A percentile compares a stretch with the other conserved stretches of the same genome.
Conservation (phyloP, 1,140 invertebrate species). For the Chironomus tepperi region DNA sequence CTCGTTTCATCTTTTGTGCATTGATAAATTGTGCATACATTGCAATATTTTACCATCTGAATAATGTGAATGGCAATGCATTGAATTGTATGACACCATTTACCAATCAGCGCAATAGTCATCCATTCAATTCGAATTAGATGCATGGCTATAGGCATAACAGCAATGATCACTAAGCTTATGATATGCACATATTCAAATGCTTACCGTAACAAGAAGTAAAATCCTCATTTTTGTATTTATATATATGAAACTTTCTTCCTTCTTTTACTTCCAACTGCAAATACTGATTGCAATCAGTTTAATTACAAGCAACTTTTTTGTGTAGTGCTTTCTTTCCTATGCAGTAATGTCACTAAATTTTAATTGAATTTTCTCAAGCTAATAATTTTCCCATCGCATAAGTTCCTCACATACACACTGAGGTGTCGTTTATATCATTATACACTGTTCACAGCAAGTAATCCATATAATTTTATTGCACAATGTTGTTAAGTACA, state of each 20-base stretch:
- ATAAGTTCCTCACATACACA: background rate
- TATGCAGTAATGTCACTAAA: background rate
- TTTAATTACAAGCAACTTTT: background rate
- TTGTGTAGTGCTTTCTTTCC: background rate
- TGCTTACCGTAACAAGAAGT: background rate
- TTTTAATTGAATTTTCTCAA: background rate
- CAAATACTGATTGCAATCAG: background rate
- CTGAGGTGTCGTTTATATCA: background rate
- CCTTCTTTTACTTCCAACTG: constrained; percentile 7
- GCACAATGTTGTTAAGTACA: no score
- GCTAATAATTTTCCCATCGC: background rate
- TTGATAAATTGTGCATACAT: background rate
- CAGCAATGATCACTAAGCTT: no score
- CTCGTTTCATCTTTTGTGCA: background rate
- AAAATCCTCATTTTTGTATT: constrained; percentile 7
- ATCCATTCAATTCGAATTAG: no score
- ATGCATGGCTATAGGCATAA: no score
- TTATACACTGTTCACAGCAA: no score
- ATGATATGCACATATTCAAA: background rate
- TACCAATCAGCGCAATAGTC: no score
- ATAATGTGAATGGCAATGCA: background rate
- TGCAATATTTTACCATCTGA: background rate
- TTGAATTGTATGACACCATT: no score
- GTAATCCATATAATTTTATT: no score
- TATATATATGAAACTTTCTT: background rate